A percentile compares a stretch with the other conserved stretches of the same genome.
These are phyloP conservation scores for Monoplex corrugatus DNA, from an alignment of 2,888 invertebrate genomes.

Conservation along the genomic window DNA sequence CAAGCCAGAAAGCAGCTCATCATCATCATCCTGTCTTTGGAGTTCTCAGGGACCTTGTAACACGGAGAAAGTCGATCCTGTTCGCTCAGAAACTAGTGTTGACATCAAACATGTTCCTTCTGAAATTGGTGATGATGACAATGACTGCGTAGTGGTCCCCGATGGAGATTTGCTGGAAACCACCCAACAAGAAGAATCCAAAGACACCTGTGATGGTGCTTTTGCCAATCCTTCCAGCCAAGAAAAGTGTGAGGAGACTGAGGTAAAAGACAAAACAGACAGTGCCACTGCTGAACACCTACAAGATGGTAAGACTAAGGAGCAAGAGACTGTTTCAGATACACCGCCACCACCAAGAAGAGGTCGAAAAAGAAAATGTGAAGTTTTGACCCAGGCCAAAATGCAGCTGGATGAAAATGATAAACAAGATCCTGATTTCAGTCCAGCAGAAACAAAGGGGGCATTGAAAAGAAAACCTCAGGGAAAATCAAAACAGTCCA, in stretches of 20 bases:
- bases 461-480: slow-evolving; percentile 2
- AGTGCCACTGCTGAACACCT: background rate
- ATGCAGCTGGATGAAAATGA: background rate
- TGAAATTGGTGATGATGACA: background rate
- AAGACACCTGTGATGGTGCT: background rate
- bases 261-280: background rate
- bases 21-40: too few relatives aligned
- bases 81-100: background rate
- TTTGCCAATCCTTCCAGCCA: background rate
- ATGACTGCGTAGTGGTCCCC: background rate
- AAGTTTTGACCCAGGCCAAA: background rate
- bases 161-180: background rate
- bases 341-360: background rate
- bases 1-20: background rate
- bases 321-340: background rate
- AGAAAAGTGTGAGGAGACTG: background rate
- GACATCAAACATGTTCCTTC: background rate
- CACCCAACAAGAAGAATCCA: background rate
- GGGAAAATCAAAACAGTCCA: slow-evolving; percentile 65
- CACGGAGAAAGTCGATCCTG: background rate
- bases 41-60: background rate
- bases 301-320: background rate
- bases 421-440: slow-evolving; percentile 25
- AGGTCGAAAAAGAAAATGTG: slow-evolving; percentile 19
- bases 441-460: slow-evolving; percentile 43